These are phyloP conservation scores for Bettongia penicillata DNA, from an alignment of 2,113 vertebrate species.

Conservation along the genomic window DNA sequence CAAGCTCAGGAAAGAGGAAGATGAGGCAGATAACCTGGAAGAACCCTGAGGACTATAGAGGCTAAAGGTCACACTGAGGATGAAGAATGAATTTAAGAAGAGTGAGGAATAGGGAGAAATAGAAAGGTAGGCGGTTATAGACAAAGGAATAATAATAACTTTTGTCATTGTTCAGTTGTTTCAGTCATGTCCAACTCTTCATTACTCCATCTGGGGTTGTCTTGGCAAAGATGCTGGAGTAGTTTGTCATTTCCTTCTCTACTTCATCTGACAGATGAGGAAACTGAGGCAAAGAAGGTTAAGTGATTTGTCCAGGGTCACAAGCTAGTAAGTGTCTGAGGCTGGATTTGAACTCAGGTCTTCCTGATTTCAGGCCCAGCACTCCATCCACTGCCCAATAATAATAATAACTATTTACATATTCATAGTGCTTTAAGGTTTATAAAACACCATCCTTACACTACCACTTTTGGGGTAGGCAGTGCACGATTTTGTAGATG, in stretches of 20 bases:
- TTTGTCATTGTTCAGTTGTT: neutral
- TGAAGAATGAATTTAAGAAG: neutral
- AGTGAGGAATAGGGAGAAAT: neutral
- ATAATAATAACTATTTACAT: neutral
- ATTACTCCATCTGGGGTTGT: neutral
- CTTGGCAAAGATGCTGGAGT: neutral
- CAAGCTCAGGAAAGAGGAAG: neutral
- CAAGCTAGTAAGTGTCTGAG: no score
- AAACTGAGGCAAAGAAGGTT: neutral
- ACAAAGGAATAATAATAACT: neutral
- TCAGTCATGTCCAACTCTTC: neutral
- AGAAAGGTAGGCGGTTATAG: neutral
- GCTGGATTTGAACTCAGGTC: no score
- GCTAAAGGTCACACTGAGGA: neutral
- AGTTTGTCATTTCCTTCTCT: neutral
- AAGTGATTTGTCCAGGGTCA: no score
- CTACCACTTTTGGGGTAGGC: neutral
- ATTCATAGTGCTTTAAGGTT: neutral
- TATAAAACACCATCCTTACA: neutral
- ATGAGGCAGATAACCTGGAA: neutral
- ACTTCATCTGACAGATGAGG: neutral
- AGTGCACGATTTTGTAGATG: neutral
- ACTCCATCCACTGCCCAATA: no score
- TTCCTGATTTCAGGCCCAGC: no score
- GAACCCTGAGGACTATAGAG: neutral